Evolutionary conservation across 2,888 invertebrate genomes (phyloP), one percentile per base, ranked within the genome.

Genomic region (Hyles lineata): DNA sequence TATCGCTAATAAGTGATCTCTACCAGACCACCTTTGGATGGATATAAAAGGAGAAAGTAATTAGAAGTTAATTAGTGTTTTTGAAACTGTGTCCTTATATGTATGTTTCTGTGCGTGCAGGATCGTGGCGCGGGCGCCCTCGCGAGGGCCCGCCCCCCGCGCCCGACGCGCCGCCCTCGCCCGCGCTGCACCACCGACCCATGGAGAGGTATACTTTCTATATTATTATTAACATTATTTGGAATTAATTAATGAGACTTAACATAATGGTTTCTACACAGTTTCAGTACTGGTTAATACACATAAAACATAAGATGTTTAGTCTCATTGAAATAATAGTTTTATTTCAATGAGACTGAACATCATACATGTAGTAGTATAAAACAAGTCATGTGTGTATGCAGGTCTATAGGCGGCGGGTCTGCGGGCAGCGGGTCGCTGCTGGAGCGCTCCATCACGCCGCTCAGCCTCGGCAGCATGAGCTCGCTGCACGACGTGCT

Each of bases 391-490:
- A 3, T 29, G 3, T 72, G 55, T 55, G 2, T 70, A 32, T 55
- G 0, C 84, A 93, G 94, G 80, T 95, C 94, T 0, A 87, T 93
- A 72, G 94, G 91, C 96, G 99, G 95, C 92, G 99, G 91, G 95
- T 98, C 88, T 95, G 97, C 80, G 95, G 97, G 84, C 91, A 97
- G 85, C 96, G 98, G 95, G 92, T 97, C 87, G 90, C 80, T 92
- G 0, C 91, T 96, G 63, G 96, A 96, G 79, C 89, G 96, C 35
- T 96, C 96, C 70, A 95, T 96, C 80, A 96, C 96, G 70, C 97
- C 97, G 35, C 95, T 97, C 77, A 97, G 97, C 76, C 95, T 97
- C 71, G 97, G 97, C 86, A 97, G 97, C 86, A 97, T 97, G 95
- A 96, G 97, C 87, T 97, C 97, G 19, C 92, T 97, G 77, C 97